These are phyloP conservation scores for Synodontis membranacea DNA, from an alignment of 2,113 vertebrate species.

Conservation along the genomic window DNA sequence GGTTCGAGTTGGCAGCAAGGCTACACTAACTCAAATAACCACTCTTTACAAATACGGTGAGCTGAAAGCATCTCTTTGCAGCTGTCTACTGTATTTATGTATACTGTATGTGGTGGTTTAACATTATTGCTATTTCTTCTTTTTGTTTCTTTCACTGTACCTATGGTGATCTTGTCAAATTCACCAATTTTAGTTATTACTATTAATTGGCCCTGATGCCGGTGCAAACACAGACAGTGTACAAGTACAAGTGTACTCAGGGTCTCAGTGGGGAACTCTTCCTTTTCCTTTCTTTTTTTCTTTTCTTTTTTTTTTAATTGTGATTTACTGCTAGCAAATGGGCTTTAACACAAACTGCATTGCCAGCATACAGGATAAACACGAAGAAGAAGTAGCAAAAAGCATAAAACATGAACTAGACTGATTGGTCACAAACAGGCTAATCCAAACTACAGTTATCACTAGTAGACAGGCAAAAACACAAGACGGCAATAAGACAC, in stretches of 20 bases:
- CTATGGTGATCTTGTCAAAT: no score
- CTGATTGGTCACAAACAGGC: not conserved
- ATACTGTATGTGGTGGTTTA: not conserved
- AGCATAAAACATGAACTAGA: not conserved
- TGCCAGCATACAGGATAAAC: not conserved
- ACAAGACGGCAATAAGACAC: not conserved
- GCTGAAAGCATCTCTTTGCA: not conserved
- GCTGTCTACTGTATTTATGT: no score
- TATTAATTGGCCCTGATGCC: no score
- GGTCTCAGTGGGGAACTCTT: no score
- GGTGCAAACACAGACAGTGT: no score
- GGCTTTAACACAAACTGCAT: not conserved
- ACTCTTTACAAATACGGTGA: not conserved
- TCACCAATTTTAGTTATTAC: no score
- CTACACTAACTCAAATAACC: not conserved
- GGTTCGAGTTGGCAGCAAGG: not conserved
- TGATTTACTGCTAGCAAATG: not conserved
- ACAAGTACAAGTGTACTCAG: no score
- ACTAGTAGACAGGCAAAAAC: not conserved
- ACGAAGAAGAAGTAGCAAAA: not conserved
- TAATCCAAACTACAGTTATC: not conserved
- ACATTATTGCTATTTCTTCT: no score
- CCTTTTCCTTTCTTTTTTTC: not conserved
- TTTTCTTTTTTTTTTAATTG: not conserved
- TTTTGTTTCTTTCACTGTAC: no score